Conservation (phyloP, 2,797 vertebrate genomes). For the Myripristis murdjan region DNA sequence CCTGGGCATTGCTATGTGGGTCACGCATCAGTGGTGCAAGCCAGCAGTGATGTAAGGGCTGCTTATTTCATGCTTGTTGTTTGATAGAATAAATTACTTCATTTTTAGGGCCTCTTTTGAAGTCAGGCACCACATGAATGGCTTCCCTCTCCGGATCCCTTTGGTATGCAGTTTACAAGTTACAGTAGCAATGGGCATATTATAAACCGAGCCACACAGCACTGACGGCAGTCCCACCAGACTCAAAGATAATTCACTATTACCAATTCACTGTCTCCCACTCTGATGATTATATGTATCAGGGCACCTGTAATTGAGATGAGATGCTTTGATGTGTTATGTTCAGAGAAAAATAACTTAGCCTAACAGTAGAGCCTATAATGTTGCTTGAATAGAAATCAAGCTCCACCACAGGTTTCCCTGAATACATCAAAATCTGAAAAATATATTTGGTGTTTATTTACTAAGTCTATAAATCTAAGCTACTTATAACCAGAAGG, state of each 20-base stretch:
- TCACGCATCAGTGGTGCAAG: constrained; percentile 73
- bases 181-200: constrained; percentile 22
- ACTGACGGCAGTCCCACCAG: neutral
- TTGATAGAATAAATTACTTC: constrained; percentile 65
- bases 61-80: constrained; percentile 60
- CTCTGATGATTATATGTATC: constrained; percentile 4
- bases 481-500: too few species aligned
- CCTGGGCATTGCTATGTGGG: constrained; percentile 85
- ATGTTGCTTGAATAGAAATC: too few species aligned
- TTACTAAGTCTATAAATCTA: too few species aligned
- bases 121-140: constrained; percentile 37
- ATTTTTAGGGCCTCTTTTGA: constrained; percentile 58
- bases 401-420: too few species aligned
- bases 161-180: constrained; percentile 32
- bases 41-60: constrained; percentile 66
- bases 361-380: neutral
- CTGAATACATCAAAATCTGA: too few species aligned
- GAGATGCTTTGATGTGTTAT: constrained; percentile 4
- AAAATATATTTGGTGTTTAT: too few species aligned
- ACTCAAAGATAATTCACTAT: constrained; percentile 4
- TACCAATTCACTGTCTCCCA: neutral
- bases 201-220: constrained; percentile 8
- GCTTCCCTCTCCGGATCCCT: constrained; percentile 24
- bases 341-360: neutral
- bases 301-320: constrained; percentile 10